A percentile compares a stretch with the other conserved stretches of the same genome.
Evolutionary conservation across 2,113 vertebrate genomes (phyloP).

Genomic region (Athene noctua): DNA sequence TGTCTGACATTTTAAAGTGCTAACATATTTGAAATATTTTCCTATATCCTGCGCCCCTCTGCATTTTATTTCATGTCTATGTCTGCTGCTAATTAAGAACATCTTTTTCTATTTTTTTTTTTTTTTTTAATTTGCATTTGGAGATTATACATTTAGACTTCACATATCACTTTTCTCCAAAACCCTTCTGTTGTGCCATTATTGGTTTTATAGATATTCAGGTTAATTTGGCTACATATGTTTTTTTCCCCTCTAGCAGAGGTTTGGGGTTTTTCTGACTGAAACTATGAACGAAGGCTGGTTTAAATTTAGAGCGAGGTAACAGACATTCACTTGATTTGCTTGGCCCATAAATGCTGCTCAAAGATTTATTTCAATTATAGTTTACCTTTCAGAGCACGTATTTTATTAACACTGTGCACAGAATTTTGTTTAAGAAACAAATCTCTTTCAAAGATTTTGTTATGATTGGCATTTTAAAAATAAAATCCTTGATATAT

Average conservation of each 20-base stretch:
- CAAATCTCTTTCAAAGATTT: neutral
- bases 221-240: slow-evolving; percentile 1
- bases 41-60: slow-evolving; percentile 66
- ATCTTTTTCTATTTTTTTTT: neutral
- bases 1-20: slow-evolving; percentile 71
- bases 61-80: slow-evolving; percentile 64
- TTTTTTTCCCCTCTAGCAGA: neutral
- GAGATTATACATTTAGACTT: slow-evolving; percentile 7
- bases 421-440: neutral
- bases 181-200: neutral
- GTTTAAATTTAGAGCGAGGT: slow-evolving; percentile 49
- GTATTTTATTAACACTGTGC: neutral
- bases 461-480: neutral
- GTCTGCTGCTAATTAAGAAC: slow-evolving; percentile 65
- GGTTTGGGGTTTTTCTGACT: slow-evolving; percentile 11
- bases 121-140: neutral
- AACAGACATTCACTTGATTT: slow-evolving; percentile 23
- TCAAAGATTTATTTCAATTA: slow-evolving; percentile 35
- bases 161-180: neutral
- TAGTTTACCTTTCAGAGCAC: neutral
- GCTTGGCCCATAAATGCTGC: neutral
- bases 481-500: neutral
- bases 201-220: neutral
- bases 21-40: slow-evolving; percentile 78
- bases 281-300: neutral